A percentile compares a stretch with the other conserved stretches of the same genome.
These are phyloP conservation scores for Hirundichthys speculiger DNA, from an alignment of 2,113 vertebrate genomes.

Conservation along the genomic window DNA sequence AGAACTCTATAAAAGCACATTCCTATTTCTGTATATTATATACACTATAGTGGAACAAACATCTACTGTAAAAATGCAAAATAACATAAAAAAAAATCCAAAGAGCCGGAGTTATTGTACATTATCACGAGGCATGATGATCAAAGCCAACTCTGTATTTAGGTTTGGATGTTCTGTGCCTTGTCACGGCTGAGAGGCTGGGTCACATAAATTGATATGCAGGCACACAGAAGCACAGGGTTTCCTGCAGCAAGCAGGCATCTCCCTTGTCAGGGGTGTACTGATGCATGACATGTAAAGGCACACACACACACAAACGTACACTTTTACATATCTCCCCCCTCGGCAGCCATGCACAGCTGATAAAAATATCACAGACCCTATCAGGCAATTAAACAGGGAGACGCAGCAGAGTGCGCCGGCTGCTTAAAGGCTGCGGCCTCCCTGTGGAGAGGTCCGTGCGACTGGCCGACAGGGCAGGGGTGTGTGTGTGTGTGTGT, in stretches of 20 bases:
- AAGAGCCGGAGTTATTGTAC: conserved; percentile 21
- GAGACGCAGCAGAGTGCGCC: conserved; percentile 57
- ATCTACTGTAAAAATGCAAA: conserved; percentile 1
- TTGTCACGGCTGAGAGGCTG: conserved; percentile 52
- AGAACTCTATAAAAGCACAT: not conserved
- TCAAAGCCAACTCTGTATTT: conserved; percentile 42
- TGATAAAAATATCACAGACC: conserved; percentile 78
- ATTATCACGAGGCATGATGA: conserved; percentile 36
- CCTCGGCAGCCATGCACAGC: conserved; percentile 53
- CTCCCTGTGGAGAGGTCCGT: conserved; percentile 39
- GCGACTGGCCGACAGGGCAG: conserved; percentile 50
- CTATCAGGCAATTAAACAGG: conserved; percentile 77
- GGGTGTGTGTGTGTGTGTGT: no score
- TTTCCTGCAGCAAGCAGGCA: conserved; percentile 68
- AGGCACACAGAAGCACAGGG: conserved; percentile 64
- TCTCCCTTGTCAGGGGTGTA: conserved; percentile 67
- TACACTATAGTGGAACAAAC: conserved; percentile 1
- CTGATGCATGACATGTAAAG: conserved; percentile 63
- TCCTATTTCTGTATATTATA: not conserved
- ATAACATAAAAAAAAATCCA: conserved; percentile 2
- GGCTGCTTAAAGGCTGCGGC: conserved; percentile 63
- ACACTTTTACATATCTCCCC: conserved; percentile 37
- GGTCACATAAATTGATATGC: conserved; percentile 73
- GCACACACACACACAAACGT: conserved; percentile 40
- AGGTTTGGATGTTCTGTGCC: conserved; percentile 48